Conservation (phyloP, 2,797 vertebrate species). For the Podargus strigoides region DNA sequence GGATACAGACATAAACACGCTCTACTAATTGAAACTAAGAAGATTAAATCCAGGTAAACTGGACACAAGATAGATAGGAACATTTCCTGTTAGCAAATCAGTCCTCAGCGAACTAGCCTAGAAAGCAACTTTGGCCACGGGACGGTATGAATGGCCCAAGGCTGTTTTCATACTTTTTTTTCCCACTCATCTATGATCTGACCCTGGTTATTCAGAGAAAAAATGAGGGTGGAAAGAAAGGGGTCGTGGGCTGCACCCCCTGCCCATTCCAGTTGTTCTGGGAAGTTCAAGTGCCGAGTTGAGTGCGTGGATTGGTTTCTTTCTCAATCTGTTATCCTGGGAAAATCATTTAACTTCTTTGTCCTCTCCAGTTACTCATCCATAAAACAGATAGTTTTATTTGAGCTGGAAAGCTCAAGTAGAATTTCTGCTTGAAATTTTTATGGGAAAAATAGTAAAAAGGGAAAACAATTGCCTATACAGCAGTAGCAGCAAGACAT, state of each 20-base stretch:
- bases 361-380: conserved; percentile 30
- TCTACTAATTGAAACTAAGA: background rate
- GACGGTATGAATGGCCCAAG: background rate
- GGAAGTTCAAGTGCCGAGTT: background rate
- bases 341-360: conserved; percentile 42
- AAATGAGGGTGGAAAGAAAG: background rate
- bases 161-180: background rate
- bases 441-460: background rate
- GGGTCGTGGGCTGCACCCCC: background rate
- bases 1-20: background rate
- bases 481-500: background rate
- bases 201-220: background rate
- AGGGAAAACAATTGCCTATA: background rate
- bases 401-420: background rate
- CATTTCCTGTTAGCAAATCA: background rate
- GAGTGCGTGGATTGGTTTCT: background rate
- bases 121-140: background rate
- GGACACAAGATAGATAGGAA: background rate
- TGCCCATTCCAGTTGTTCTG: background rate
- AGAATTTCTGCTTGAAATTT: background rate
- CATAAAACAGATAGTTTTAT: conserved; percentile 31
- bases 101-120: background rate
- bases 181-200: background rate
- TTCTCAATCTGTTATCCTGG: background rate
- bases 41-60: conserved; percentile 2